Percentiles rank a stretch among this genome's conserved stretches.
Conservation (phyloP, 2,797 vertebrate species). For the Neostethus bicornis region DNA sequence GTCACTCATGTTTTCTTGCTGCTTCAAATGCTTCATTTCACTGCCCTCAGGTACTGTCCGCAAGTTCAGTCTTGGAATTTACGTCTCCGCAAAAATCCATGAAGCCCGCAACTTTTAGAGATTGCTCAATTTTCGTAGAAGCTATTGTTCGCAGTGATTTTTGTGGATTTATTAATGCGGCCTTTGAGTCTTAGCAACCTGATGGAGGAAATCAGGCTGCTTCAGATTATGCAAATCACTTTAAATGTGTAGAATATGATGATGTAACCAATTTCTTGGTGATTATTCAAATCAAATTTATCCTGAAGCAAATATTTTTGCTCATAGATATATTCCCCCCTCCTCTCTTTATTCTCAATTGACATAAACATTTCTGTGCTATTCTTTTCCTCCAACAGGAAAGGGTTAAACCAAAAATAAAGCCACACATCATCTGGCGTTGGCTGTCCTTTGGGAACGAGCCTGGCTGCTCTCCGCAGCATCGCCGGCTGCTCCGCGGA, state of each 20-base stretch:
- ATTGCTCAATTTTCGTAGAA: no score
- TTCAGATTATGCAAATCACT: not conserved
- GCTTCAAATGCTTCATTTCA: no score
- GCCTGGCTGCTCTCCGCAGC: slow-evolving; percentile 41
- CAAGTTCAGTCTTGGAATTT: no score
- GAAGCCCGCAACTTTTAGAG: no score
- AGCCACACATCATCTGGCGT: slow-evolving; percentile 36
- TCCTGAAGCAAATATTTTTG: no score
- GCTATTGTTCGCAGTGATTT: no score
- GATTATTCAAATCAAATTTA: not conserved
- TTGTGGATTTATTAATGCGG: no score
- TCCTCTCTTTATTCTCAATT: not conserved
- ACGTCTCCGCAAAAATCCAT: no score
- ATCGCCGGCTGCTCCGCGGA: slow-evolving; percentile 41
- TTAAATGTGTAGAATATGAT: not conserved
- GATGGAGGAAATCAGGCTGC: not conserved
- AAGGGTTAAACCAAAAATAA: slow-evolving; percentile 15
- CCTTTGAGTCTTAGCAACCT: not conserved
- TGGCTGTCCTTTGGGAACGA: slow-evolving; percentile 41
- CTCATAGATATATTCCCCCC: not conserved
- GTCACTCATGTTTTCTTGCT: no score
- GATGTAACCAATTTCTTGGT: not conserved
- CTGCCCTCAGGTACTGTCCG: no score
- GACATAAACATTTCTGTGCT: no score
- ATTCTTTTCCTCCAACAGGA: slow-evolving; percentile 14